A percentile compares a stretch with the other conserved stretches of the same genome.
Conservation (phyloP, 1,140 invertebrate genomes). For the Mactra quadrangularis region DNA sequence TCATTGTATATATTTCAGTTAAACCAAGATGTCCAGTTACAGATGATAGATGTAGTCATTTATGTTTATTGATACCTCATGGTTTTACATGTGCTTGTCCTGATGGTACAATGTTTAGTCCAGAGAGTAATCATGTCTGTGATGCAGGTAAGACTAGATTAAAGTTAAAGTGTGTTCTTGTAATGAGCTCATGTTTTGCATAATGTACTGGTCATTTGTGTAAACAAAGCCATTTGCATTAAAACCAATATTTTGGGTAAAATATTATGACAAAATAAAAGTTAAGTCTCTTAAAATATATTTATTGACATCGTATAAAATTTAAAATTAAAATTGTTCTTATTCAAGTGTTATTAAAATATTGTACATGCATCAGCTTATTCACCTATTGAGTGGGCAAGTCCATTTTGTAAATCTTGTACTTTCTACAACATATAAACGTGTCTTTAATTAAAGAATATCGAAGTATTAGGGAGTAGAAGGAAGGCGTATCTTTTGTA, state of each 20-base stretch:
- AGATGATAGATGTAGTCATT: slow-evolving; percentile 91
- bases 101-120: slow-evolving; percentile 86
- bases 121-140: slow-evolving; percentile 83
- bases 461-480: too few species aligned
- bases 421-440: too few species aligned
- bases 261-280: not conserved
- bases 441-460: too few species aligned
- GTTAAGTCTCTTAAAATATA: not conserved
- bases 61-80: slow-evolving; percentile 94
- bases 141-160: slow-evolving; percentile 87
- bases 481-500: too few species aligned
- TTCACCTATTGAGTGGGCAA: too few species aligned
- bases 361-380: too few species aligned
- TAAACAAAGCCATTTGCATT: slow-evolving; percentile 18
- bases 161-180: not conserved
- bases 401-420: too few species aligned
- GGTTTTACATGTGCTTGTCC: slow-evolving; percentile 95
- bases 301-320: too few species aligned
- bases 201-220: slow-evolving; percentile 36
- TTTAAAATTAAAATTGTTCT: too few species aligned
- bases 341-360: too few species aligned
- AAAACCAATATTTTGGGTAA: too few species aligned
- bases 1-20: slow-evolving; percentile 82
- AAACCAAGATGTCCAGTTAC: slow-evolving; percentile 89
- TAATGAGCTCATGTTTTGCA: not conserved